Evolutionary conservation across 1,140 invertebrate genomes (phyloP).

Genomic region (Eupristina koningsbergeri): DNA sequence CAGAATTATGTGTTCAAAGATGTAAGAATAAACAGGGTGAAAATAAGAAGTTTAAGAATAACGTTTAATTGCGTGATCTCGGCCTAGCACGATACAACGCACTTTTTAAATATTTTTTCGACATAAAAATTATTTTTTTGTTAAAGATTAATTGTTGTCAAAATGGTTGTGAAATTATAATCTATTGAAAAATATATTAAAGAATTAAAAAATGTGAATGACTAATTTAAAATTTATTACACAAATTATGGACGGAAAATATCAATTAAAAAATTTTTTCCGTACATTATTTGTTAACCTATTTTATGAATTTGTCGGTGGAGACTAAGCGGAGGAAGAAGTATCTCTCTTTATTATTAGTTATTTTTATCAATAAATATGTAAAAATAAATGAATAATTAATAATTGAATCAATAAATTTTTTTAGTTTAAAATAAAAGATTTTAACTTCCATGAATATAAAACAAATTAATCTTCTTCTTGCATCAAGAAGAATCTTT

Average conservation of each 20-base stretch:
- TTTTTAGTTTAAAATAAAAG: not conserved
- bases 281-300: constrained; percentile 33
- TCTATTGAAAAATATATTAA: constrained; percentile 67
- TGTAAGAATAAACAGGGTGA: not conserved
- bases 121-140: constrained; percentile 66
- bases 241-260: not conserved
- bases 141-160: constrained; percentile 72
- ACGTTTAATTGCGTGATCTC: constrained; percentile 34
- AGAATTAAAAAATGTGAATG: constrained; percentile 38
- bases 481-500: constrained; percentile 44
- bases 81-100: constrained; percentile 52
- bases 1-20: no score
- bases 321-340: constrained; percentile 20
- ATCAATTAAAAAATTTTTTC: constrained; percentile 42
- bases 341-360: not conserved
- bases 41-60: not conserved
- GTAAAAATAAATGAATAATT: not conserved
- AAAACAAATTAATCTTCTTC: constrained; percentile 44
- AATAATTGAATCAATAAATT: not conserved
- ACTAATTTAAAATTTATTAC: not conserved
- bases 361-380: not conserved
- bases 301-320: constrained; percentile 4
- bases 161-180: constrained; percentile 73
- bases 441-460: not conserved
- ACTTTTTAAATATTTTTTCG: constrained; percentile 66